Conservation (phyloP, 2,888 invertebrate species). For the Lottia gigantea region DNA sequence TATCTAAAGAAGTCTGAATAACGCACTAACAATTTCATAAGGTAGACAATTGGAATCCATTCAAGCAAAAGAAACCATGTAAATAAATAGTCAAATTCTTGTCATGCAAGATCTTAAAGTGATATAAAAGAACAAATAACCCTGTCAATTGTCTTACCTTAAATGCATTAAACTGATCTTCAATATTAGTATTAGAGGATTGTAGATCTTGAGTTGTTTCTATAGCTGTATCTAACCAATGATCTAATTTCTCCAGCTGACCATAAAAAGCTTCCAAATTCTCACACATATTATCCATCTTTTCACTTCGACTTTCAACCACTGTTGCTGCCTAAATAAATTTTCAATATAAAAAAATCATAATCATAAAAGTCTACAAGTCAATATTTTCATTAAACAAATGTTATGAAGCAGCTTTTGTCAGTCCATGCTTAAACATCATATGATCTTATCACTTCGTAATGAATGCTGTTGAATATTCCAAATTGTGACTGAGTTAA, state of each 20-base stretch:
- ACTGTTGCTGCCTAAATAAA: constrained; percentile 51
- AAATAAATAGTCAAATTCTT: constrained; percentile 13
- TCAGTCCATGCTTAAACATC: neutral
- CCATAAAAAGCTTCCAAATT: constrained; percentile 88
- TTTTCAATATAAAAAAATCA: no score
- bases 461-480: no score
- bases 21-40: no score
- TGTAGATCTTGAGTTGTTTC: constrained; percentile 53
- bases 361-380: no score
- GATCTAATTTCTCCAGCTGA: constrained; percentile 57
- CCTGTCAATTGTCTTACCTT: constrained; percentile 38
- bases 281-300: constrained; percentile 78
- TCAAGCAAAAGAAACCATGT: neutral
- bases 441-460: no score
- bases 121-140: neutral
- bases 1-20: no score
- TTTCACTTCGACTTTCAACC: constrained; percentile 45
- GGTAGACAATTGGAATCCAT: no score
- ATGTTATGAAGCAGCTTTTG: neutral
- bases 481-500: no score
- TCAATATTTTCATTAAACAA: neutral
- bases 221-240: constrained; percentile 60
- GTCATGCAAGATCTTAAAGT: neutral
- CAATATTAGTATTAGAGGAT: constrained; percentile 41
- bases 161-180: constrained; percentile 44